phyloP scores from a whole-genome alignment of 2,888 invertebrate species.

The Cryptus armator region DNA sequence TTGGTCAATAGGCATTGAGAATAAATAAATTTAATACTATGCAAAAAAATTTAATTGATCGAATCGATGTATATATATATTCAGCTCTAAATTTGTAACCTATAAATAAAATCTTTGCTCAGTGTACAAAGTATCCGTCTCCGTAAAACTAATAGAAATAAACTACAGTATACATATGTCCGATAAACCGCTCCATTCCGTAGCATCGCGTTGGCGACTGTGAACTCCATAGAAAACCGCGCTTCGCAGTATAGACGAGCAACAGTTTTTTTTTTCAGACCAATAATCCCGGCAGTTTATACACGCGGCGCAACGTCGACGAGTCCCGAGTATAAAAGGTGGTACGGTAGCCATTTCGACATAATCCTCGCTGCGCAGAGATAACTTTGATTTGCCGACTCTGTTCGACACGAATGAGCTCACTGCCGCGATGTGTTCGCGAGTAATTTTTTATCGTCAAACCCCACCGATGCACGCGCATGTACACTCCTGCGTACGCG shows the following conservation, averaged over 20 bases:
- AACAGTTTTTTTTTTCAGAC: constrained; percentile 34
- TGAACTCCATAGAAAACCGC: not conserved
- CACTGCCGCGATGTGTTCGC: not conserved
- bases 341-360: not conserved
- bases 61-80: too few species aligned
- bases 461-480: not conserved
- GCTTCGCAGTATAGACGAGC: not conserved
- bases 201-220: not conserved
- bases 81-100: too few species aligned
- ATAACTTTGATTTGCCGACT: constrained; percentile 56
- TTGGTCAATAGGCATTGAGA: too few species aligned
- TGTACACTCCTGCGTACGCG: not conserved
- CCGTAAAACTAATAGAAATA: too few species aligned
- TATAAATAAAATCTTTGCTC: too few species aligned
- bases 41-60: too few species aligned
- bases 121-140: too few species aligned
- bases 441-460: constrained; percentile 34
- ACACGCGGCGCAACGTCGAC: constrained; percentile 33
- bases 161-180: not conserved
- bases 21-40: too few species aligned
- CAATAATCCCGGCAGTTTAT: constrained; percentile 49
- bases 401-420: constrained; percentile 13
- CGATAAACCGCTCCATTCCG: not conserved
- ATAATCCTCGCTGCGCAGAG: constrained; percentile 20
- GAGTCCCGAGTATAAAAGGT: constrained; percentile 3